Conservation (phyloP, 35 echinoderm and acorn worm species). For the Diadema setosum region DNA sequence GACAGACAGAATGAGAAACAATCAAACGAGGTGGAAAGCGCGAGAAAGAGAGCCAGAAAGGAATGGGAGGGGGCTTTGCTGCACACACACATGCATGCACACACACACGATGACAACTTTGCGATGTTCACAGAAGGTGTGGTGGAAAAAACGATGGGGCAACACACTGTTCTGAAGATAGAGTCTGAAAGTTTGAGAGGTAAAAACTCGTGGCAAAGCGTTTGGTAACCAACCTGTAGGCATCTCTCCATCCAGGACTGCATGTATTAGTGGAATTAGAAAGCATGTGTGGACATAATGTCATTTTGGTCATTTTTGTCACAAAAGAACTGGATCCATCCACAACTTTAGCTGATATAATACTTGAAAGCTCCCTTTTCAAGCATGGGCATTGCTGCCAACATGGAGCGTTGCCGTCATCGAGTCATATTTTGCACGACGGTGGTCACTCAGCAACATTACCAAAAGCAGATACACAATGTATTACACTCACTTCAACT, state of each 20-base stretch:
- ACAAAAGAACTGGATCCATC: too few relatives aligned
- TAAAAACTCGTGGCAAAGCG: not conserved
- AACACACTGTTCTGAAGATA: not conserved
- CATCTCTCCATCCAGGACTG: slow-evolving; percentile 73
- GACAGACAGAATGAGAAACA: not conserved
- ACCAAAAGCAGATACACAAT: too few relatives aligned
- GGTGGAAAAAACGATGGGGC: not conserved
- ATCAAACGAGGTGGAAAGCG: not conserved
- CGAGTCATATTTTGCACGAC: too few relatives aligned
- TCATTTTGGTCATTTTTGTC: not conserved
- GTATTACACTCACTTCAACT: too few relatives aligned
- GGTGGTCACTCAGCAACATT: too few relatives aligned
- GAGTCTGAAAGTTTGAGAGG: not conserved
- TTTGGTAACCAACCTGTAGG: slow-evolving; percentile 45
- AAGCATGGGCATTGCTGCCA: too few relatives aligned
- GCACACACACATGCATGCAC: too few relatives aligned
- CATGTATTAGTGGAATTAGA: not conserved
- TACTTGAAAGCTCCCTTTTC: too few relatives aligned
- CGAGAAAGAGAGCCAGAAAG: not conserved
- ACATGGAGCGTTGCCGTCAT: too few relatives aligned
- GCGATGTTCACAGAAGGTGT: too few relatives aligned
- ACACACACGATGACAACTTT: too few relatives aligned
- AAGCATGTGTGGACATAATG: not conserved
- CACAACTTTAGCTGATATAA: too few relatives aligned
- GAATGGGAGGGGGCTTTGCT: not conserved